These are phyloP conservation scores for Eulithis testata DNA, from an alignment of 2,888 invertebrate species.

Conservation along the genomic window DNA sequence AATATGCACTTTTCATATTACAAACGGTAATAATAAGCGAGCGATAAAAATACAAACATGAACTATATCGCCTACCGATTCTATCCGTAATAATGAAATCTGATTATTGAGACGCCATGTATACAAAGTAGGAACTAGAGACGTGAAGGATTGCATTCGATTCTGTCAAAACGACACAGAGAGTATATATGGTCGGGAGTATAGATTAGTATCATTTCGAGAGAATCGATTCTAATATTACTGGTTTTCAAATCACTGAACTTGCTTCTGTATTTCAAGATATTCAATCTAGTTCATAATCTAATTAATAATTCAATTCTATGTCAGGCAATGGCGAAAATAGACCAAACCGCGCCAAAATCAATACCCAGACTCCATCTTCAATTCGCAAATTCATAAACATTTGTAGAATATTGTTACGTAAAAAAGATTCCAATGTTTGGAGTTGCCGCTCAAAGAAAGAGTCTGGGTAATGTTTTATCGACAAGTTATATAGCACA, in stretches of 20 bases:
- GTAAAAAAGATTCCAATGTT: constrained; percentile 31
- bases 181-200: constrained; percentile 45
- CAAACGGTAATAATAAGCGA: constrained; percentile 10
- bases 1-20: constrained; percentile 3
- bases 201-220: constrained; percentile 42
- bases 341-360: constrained; percentile 5
- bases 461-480: constrained; percentile 11
- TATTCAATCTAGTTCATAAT: neutral
- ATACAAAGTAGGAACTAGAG: constrained; percentile 24
- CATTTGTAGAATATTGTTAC: constrained; percentile 24
- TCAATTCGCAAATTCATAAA: constrained; percentile 6
- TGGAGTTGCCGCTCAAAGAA: constrained; percentile 4
- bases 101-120: constrained; percentile 19
- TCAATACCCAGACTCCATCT: constrained; percentile 13
- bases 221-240: constrained; percentile 40
- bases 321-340: constrained; percentile 31
- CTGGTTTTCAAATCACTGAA: constrained; percentile 11
- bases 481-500: constrained; percentile 1
- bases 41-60: constrained; percentile 18
- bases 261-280: constrained; percentile 9
- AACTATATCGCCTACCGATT: constrained; percentile 22
- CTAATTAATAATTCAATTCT: neutral
- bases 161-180: constrained; percentile 45
- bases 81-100: constrained; percentile 1
- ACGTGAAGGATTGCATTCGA: constrained; percentile 33